A percentile compares a stretch with the other conserved stretches of the same genome.
Conservation (phyloP, 2,113 vertebrate genomes). For the Erinaceus europaeus region DNA sequence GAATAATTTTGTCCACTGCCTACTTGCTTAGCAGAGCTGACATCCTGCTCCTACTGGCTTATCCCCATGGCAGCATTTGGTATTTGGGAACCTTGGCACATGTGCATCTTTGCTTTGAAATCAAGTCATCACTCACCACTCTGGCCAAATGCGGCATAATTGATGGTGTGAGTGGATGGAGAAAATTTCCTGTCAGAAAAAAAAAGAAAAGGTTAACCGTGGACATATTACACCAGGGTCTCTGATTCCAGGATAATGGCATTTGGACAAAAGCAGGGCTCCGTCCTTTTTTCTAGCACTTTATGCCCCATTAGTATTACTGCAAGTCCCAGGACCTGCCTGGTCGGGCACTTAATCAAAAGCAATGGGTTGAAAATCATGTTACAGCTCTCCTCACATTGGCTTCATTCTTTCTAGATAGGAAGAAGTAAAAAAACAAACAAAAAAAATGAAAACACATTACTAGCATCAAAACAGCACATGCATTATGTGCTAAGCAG, state of each 20-base stretch:
- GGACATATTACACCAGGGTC: slow-evolving; percentile 90
- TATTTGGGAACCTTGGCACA: slow-evolving; percentile 51
- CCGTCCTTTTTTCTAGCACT: slow-evolving; percentile 83
- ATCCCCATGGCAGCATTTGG: not conserved
- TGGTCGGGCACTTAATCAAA: slow-evolving; percentile 99
- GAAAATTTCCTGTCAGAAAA: slow-evolving; percentile 82
- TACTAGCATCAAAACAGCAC: slow-evolving; percentile 87
- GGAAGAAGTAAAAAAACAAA: slow-evolving; percentile 86
- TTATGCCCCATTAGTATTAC: slow-evolving; percentile 99
- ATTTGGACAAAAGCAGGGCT: slow-evolving; percentile 86
- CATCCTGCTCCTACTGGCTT: rapidly evolving
- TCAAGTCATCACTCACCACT: slow-evolving; percentile 70
- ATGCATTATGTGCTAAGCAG: slow-evolving; percentile 95
- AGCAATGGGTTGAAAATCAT: slow-evolving; percentile 99
- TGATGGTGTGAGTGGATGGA: slow-evolving; percentile 70
- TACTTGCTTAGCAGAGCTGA: not conserved
- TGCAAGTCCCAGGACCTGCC: slow-evolving; percentile 94
- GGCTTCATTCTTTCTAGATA: slow-evolving; percentile 98
- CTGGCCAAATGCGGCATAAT: slow-evolving; percentile 79
- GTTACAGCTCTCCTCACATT: slow-evolving; percentile 94
- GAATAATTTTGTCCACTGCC: not conserved
- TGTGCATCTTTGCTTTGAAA: slow-evolving; percentile 31
- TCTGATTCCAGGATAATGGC: slow-evolving; percentile 92
- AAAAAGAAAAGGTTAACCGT: slow-evolving; percentile 84
- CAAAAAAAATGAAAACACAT: no score